Percentiles rank a stretch among this genome's conserved stretches.
phyloP scores from a whole-genome alignment of 2,113 vertebrate species.

The Nibea coibor region DNA sequence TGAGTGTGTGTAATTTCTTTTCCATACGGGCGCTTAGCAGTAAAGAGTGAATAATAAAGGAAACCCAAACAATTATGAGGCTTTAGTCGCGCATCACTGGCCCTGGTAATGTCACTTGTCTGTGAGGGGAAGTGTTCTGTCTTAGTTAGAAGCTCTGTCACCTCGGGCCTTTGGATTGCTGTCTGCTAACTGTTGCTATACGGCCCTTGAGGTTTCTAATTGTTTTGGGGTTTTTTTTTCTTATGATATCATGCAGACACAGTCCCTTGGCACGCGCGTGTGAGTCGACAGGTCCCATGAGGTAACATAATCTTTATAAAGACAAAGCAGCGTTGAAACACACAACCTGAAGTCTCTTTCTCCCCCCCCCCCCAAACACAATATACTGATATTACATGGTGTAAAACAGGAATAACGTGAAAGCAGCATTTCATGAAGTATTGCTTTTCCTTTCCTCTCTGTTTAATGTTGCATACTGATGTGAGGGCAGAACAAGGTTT shows the following conservation, averaged over 20 bases:
- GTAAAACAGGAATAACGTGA: slow-evolving; percentile 43
- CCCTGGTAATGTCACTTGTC: slow-evolving; percentile 70
- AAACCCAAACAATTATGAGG: slow-evolving; percentile 79
- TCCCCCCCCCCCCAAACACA: not conserved
- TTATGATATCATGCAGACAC: slow-evolving; percentile 20
- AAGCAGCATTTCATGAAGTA: slow-evolving; percentile 23
- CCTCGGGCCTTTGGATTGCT: slow-evolving; percentile 28
- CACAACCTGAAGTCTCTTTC: not conserved
- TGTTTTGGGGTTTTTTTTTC: not conserved
- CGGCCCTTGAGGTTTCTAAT: slow-evolving; percentile 17
- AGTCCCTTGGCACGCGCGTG: slow-evolving; percentile 15
- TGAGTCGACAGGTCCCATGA: slow-evolving; percentile 8
- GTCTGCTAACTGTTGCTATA: slow-evolving; percentile 46
- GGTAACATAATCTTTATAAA: slow-evolving; percentile 24
- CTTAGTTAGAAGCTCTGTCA: slow-evolving; percentile 74
- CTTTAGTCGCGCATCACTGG: slow-evolving; percentile 64
- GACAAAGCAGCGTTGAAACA: slow-evolving; percentile 9
- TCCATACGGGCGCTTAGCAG: slow-evolving; percentile 60
- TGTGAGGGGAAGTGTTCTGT: slow-evolving; percentile 66
- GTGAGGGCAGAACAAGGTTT: slow-evolving; percentile 30
- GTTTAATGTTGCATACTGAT: slow-evolving; percentile 43
- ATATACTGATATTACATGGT: slow-evolving; percentile 23
- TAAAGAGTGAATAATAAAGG: slow-evolving; percentile 69
- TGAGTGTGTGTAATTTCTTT: slow-evolving; percentile 63
- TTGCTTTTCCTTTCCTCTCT: slow-evolving; percentile 17